phyloP scores from a whole-genome alignment of 2,888 invertebrate genomes.

The Drosophila subsilvestris region DNA sequence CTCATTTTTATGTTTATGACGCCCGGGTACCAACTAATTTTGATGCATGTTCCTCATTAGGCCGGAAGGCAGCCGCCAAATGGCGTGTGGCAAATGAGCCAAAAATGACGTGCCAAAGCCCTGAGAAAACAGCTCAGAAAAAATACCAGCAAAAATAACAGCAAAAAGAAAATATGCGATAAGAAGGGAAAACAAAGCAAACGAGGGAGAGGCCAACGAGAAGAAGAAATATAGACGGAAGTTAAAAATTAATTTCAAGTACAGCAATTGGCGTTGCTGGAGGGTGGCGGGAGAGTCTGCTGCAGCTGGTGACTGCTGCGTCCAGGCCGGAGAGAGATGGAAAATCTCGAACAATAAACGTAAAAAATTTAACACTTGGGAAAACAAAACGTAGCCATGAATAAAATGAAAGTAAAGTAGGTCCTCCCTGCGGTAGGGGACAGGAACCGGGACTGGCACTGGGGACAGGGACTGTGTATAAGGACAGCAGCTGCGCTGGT shows the following conservation, averaged over 20 bases:
- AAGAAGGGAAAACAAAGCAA: conserved; percentile 36
- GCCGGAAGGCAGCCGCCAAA: conserved; percentile 44
- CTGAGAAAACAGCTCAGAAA: conserved; percentile 1
- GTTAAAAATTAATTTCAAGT: conserved; percentile 78
- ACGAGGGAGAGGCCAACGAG: conserved; percentile 12
- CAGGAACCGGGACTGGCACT: conserved; percentile 25
- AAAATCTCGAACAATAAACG: conserved; percentile 74
- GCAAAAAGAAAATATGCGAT: conserved; percentile 17
- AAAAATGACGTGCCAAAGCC: conserved; percentile 39
- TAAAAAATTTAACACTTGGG: conserved; percentile 64
- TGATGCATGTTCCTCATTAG: conserved; percentile 74
- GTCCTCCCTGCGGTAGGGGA: conserved; percentile 37
- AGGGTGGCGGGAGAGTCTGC: conserved; percentile 48
- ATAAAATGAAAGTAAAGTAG: conserved; percentile 67
- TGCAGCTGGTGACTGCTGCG: conserved; percentile 32
- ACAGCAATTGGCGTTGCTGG: conserved; percentile 47
- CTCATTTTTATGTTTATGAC: conserved; percentile 50
- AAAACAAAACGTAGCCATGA: conserved; percentile 56
- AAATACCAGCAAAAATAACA: conserved; percentile 16
- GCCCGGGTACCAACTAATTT: conserved; percentile 53
- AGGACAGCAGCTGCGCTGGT: conserved; percentile 60
- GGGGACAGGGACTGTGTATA: background rate
- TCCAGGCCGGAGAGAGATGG: conserved; percentile 28
- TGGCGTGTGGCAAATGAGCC: conserved; percentile 54
- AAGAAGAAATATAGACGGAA: conserved; percentile 67